A percentile compares a stretch with the other conserved stretches of the same genome.
These are phyloP conservation scores for Eristalis intricaria DNA, from an alignment of 2,888 invertebrate species.

Conservation along the genomic window DNA sequence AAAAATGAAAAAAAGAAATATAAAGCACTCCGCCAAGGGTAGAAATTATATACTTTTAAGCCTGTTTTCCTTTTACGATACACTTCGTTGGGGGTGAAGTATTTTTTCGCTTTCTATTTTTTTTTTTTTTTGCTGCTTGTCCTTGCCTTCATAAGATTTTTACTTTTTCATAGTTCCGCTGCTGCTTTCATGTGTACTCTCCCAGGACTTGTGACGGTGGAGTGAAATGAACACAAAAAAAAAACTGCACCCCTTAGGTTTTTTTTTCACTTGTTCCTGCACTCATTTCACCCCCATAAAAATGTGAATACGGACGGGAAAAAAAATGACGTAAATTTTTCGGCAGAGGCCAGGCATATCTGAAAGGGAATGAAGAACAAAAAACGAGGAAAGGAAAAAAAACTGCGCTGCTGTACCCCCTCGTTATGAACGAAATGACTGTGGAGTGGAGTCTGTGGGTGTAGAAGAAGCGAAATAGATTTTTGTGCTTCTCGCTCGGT, in stretches of 20 bases:
- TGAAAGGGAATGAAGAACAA: conserved; percentile 12
- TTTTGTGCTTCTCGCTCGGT: conserved; percentile 21
- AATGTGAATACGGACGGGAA: conserved; percentile 28
- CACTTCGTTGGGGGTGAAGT: conserved; percentile 59
- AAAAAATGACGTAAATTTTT: conserved; percentile 43
- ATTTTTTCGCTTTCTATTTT: conserved; percentile 25
- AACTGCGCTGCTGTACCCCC: background rate
- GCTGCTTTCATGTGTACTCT: conserved; percentile 14
- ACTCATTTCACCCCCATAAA: conserved; percentile 60
- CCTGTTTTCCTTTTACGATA: conserved; percentile 44
- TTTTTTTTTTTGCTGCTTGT: background rate
- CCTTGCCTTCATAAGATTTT: background rate
- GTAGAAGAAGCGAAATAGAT: conserved; percentile 14
- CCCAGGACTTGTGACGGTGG: conserved; percentile 16
- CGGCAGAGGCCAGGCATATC: conserved; percentile 24
- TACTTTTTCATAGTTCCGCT: conserved; percentile 48
- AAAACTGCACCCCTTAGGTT: conserved; percentile 57
- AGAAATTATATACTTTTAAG: conserved; percentile 59
- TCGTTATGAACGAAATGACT: conserved; percentile 21
- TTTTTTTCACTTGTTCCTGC: conserved; percentile 44
- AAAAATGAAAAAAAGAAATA: conserved; percentile 23
- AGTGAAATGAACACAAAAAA: conserved; percentile 19
- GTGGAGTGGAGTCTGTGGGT: conserved; percentile 7
- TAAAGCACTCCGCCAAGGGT: conserved; percentile 46
- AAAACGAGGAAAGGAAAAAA: background rate